Evolutionary conservation across 2,797 vertebrate genomes (phyloP), one percentile per base, ranked within the genome.

Genomic region (Trematomus bernacchii): DNA sequence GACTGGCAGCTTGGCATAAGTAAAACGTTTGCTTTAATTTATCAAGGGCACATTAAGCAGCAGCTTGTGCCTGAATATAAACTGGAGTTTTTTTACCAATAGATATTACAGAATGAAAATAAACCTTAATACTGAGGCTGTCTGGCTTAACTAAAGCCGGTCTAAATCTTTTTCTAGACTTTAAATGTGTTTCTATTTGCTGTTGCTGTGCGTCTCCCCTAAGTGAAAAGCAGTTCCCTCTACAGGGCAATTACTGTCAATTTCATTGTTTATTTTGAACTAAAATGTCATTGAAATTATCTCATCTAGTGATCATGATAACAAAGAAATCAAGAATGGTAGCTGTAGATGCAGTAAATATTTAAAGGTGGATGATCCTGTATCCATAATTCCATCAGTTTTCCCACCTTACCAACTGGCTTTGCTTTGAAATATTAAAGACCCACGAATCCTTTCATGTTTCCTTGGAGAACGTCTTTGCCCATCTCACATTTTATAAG

Each of bases 1-100:
- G 52, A 76, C 59, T 61, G 74, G 59, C 73, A 77, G 68, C 67
- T 63, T 60, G 43, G 65, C 73, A 74, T 46, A 19, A 64, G 66
- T 53, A 33, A 73, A 82, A 80, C 63, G 69, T 78, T 76, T 79
- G 69, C 42, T 69, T 66, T 78, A 27, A 73, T 75, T 76, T 66
- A 72, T 13, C 15, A 10, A 60, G 58, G 66, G 68, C 73, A 69
- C 57, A 72, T 73, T 53, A 82, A 66, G 72, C 30, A 58, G 66
- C 68, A 69, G 80, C 40, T 50, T 40, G 30, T 18, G 55, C 57
- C 27, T 65, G 64, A 66, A 66, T 71, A 3, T 52, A 63, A 59
- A 51, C 30, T 11, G 8, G 2, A 15, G 2, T 43, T 37, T 37
- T 33, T 37, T 9, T 37, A 37, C 8, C 8, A 37, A 37, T 37